These are phyloP conservation scores for Lordiphosa andalusiaca DNA, from an alignment of 2,888 invertebrate species.

Conservation along the genomic window DNA sequence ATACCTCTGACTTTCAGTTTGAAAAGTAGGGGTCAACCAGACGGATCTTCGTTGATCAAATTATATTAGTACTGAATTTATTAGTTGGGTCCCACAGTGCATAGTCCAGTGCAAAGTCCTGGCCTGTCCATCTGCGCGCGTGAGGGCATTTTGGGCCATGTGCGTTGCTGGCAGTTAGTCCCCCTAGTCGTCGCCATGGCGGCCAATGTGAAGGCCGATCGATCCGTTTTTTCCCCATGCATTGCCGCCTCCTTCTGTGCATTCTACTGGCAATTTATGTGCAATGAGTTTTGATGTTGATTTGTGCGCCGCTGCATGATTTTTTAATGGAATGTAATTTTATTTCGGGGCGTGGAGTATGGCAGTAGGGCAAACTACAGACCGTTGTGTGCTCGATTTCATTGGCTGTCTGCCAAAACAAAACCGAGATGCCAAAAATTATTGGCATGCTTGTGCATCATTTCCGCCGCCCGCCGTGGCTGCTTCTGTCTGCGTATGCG, in stretches of 20 bases:
- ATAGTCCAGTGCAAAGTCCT: slow-evolving; percentile 29
- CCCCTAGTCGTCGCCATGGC: slow-evolving; percentile 32
- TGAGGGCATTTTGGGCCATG: slow-evolving; percentile 45
- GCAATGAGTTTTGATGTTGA: slow-evolving; percentile 70
- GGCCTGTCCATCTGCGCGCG: slow-evolving; percentile 7
- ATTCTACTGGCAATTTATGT: slow-evolving; percentile 55
- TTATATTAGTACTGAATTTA: no score
- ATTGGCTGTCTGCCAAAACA: slow-evolving; percentile 61
- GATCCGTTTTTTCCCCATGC: slow-evolving; percentile 41
- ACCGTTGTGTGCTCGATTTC: slow-evolving; percentile 57
- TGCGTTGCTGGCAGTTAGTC: slow-evolving; percentile 27
- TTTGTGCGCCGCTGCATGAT: slow-evolving; percentile 63
- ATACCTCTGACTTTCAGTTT: no score
- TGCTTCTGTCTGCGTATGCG: slow-evolving; percentile 14
- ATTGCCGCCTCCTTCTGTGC: slow-evolving; percentile 11
- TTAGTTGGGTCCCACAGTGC: slow-evolving; percentile 10
- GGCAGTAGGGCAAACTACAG: slow-evolving; percentile 18
- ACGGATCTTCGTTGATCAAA: no score
- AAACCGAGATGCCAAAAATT: slow-evolving; percentile 11
- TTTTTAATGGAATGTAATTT: slow-evolving; percentile 70
- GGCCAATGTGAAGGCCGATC: slow-evolving; percentile 73
- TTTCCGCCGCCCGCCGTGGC: background rate
- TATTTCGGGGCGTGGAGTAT: slow-evolving; percentile 25
- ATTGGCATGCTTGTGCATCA: slow-evolving; percentile 31
- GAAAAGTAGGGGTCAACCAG: no score